A percentile compares a stretch with the other conserved stretches of the same genome.
Conservation (phyloP, 2,113 vertebrate genomes). For the Syngnathoides biaculeatus region DNA sequence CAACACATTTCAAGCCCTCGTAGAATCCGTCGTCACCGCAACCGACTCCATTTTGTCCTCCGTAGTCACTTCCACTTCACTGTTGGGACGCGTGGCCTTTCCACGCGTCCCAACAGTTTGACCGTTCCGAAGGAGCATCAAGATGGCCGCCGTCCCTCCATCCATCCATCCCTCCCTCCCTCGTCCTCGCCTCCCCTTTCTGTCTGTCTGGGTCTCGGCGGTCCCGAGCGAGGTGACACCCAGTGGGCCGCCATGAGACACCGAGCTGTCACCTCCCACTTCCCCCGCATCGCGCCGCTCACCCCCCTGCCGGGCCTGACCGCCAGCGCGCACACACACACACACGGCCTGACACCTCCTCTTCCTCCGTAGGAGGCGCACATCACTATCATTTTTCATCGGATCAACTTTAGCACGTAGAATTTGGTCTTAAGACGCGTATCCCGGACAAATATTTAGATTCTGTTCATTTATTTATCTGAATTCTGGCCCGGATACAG, state of each 20-base stretch:
- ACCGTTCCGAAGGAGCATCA: neutral
- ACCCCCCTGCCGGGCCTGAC: conserved; percentile 66
- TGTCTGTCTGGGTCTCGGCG: conserved; percentile 22
- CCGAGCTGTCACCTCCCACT: conserved; percentile 67
- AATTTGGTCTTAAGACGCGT: neutral
- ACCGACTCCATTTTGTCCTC: neutral
- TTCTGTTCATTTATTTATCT: no score
- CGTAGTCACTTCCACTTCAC: no score
- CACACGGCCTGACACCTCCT: conserved; percentile 22
- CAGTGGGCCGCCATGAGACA: conserved; percentile 58
- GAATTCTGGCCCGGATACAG: no score
- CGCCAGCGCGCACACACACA: conserved; percentile 48
- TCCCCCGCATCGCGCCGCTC: conserved; percentile 65
- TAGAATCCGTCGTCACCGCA: no score
- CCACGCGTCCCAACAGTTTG: neutral
- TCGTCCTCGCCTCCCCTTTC: conserved; percentile 20
- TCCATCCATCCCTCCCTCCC: conserved; percentile 31
- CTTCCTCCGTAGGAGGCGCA: conserved; percentile 23
- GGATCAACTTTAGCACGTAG: conserved; percentile 12
- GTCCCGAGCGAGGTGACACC: conserved; percentile 59
- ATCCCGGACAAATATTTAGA: no score
- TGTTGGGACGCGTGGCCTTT: no score
- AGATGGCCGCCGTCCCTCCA: conserved; percentile 13
- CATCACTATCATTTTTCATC: conserved; percentile 24
- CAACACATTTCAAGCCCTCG: no score